Evolutionary conservation across 2,113 vertebrate genomes (phyloP).

Genomic region (Xenus cinereus): DNA sequence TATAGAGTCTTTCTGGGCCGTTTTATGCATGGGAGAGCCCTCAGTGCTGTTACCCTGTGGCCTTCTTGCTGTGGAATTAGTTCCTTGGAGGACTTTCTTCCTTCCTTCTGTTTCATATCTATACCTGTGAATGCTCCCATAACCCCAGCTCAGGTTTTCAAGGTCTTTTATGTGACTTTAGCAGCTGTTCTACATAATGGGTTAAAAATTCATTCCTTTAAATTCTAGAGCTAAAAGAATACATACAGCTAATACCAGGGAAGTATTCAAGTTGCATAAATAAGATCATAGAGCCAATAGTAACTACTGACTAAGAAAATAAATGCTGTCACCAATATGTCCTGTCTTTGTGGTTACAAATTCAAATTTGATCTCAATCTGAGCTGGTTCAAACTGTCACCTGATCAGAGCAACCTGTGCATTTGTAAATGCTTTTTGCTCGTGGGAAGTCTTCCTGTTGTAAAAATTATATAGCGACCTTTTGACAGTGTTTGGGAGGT

Average conservation of each 20-base stretch:
- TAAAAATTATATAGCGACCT: not conserved
- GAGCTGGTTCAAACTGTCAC: not conserved
- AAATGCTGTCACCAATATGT: not conserved
- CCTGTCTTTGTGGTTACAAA: not conserved
- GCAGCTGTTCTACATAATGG: not conserved
- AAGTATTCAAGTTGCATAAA: not conserved
- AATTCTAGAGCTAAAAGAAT: not conserved
- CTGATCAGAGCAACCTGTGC: not conserved
- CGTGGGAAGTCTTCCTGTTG: not conserved
- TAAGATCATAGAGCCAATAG: not conserved
- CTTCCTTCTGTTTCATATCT: not conserved
- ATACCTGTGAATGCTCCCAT: not conserved
- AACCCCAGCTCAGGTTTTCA: not conserved
- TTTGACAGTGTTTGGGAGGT: not conserved
- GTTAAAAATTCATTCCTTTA: not conserved
- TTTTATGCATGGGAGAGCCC: not conserved
- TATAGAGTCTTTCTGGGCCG: not conserved
- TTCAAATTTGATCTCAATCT: not conserved
- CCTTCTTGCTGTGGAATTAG: not conserved
- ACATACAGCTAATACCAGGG: not conserved
- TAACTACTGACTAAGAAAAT: not conserved
- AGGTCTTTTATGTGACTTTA: not conserved
- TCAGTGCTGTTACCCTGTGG: not conserved
- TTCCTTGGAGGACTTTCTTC: not conserved
- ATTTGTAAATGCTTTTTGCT: too few species aligned